phyloP scores from a whole-genome alignment of 2,797 vertebrate species.

The Glyptemys insculpta region DNA sequence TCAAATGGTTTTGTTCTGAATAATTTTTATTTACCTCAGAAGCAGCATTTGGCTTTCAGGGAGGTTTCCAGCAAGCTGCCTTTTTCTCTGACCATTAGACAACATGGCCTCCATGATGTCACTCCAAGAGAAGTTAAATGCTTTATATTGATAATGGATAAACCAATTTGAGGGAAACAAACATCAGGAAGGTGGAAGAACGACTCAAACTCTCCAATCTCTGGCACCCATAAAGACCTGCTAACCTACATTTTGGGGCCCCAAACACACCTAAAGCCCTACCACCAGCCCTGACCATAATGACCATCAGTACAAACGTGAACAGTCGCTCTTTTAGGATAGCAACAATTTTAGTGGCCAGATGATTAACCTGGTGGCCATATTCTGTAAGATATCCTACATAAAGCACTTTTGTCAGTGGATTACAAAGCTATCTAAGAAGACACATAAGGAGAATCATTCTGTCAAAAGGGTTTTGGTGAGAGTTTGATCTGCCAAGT shows the following conservation, averaged over 20 bases:
- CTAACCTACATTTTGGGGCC: neutral
- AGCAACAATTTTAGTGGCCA: neutral
- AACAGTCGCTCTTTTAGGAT: neutral
- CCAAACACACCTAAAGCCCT: neutral
- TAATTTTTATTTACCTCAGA: slow-evolving; percentile 21
- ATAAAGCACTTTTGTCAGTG: neutral
- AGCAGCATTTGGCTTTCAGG: neutral
- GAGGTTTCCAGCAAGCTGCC: neutral
- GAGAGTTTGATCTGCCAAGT: neutral
- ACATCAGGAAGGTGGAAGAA: neutral
- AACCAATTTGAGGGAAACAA: neutral
- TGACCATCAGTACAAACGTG: fast-evolving
- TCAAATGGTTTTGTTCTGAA: fast-evolving
- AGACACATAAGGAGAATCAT: neutral
- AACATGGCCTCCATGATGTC: neutral
- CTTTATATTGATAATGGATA: slow-evolving; percentile 1
- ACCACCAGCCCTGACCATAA: neutral
- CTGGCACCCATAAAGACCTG: fast-evolving
- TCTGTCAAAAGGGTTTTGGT: neutral
- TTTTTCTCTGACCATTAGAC: neutral
- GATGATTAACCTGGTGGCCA: neutral
- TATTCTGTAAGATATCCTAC: neutral
- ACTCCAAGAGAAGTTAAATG: neutral
- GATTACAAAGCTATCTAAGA: neutral
- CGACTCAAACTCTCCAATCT: neutral